Evolutionary conservation across 53 echinoderm and acorn worm species (phyloP), one percentile per base, ranked within the genome.

Genomic region (Echinarachnius parma): DNA sequence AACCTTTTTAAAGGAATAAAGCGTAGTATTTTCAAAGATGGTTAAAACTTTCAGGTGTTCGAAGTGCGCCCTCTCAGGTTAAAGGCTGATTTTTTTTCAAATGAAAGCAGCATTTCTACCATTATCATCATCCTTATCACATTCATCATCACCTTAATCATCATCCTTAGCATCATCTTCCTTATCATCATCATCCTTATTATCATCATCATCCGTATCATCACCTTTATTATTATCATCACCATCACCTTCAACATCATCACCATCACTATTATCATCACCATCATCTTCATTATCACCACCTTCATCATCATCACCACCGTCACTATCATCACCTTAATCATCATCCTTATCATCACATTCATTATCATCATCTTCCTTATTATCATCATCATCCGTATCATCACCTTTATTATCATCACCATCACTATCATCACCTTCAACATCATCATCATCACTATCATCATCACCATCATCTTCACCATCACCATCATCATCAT

Each of bases 211-310:
- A 59, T 7, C 59, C 20, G 3, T 34, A 3, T 34, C 29, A 31
- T 30, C 20, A n/a, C 35, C n/a, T 30, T n/a, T 8, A 42, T 9
- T 42, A 42, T n/a, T n/a, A n/a, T 42, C 42, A 42, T 9, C n/a
- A n/a, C n/a, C n/a, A n/a, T n/a, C 60, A 60, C 9, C 15, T 19
- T 4, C 59, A 32, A 18, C 59, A 31, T 59, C 34, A 59, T 58
- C n/a, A 58, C 16, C 4, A 30, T 3, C 33, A 55, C 20, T 33
- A 59, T n/a, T n/a, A n/a, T n/a, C n/a, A n/a, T n/a, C n/a, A n/a
- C n/a, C n/a, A n/a, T n/a, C n/a, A n/a, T n/a, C n/a, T n/a, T n/a
- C n/a, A n/a, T n/a, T n/a, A n/a, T n/a, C n/a, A n/a, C n/a, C n/a
- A n/a, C n/a, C n/a, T n/a, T n/a, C n/a, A n/a, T n/a, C n/a, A n/a